A percentile compares a stretch with the other conserved stretches of the same genome.
Evolutionary conservation across 1,140 invertebrate genomes (phyloP).

Genomic region (Sogatella furcifera): DNA sequence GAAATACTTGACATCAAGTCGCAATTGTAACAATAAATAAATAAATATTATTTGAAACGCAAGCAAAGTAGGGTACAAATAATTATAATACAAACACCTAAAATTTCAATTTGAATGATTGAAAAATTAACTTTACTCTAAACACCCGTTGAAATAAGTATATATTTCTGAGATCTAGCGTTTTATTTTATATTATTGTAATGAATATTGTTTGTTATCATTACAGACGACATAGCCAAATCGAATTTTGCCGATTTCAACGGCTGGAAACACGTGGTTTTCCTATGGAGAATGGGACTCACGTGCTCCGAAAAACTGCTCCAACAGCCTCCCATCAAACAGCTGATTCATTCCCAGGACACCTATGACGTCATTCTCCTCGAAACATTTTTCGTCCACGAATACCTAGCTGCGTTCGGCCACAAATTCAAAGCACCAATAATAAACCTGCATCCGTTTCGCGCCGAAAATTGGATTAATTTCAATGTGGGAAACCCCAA

Average conservation of each 20-base stretch:
- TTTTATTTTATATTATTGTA: too few species aligned
- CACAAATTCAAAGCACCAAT: constrained; percentile 1
- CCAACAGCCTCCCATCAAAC: neutral
- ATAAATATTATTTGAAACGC: too few species aligned
- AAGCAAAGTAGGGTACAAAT: too few species aligned
- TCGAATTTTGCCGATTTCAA: neutral
- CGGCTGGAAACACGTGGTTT: neutral
- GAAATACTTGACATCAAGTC: too few species aligned
- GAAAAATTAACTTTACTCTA: too few species aligned
- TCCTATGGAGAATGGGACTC: neutral
- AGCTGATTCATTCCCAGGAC: constrained; percentile 2
- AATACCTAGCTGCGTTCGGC: neutral
- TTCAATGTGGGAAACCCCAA: neutral
- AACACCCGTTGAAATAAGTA: too few species aligned
- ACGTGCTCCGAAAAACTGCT: neutral
- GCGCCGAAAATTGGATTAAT: neutral
- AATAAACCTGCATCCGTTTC: neutral
- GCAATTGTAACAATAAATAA: too few species aligned
- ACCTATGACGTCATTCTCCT: neutral
- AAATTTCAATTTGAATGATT: too few species aligned
- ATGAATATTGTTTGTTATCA: neutral
- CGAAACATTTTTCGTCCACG: neutral
- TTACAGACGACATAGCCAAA: neutral
- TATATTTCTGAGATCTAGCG: too few species aligned
- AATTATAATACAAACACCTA: too few species aligned